Base-by-base conservation (phyloP, 2,888 invertebrate genomes). In the Scrobipalpa costella region DNA sequence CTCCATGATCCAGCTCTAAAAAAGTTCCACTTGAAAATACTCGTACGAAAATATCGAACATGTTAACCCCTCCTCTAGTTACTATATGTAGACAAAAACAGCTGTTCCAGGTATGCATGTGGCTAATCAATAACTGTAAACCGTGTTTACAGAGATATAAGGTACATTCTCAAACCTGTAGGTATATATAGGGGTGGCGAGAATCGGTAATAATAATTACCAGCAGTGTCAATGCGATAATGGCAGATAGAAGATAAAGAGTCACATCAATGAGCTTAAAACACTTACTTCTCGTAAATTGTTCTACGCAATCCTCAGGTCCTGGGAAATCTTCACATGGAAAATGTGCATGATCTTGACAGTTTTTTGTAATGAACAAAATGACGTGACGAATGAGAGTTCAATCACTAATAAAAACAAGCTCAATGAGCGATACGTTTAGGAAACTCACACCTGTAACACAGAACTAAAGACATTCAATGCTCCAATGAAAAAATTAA, bases 1-100 rank as follows among this genome's bases (percentile, higher is more conserved):
- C 72, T 89, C 90, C 90, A 90, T 89, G 21, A 34, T 66, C 77
- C 71, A 57, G 63, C 64, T 57, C 38, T 59, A 17, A 58, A 52
- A 61, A 21, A 66, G 1, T 3, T 1, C 17, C 11, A 7, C 2
- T 38, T 57, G n/a, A n/a, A n/a, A n/a, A n/a, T n/a, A n/a, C n/a
- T n/a, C 40, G 40, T 38, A 55, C 34, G 13, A 21, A 55, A 17
- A 27, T 8, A 13, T 13, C 33, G 27, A 27, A 9, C 33, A 1
- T 27, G 5, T 27, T 52, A 27, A 52, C 49, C 17, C 7, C 49
- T n/a, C 13, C 40, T 40, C 1, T 7, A 40, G 40, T 11, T n/a
- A 40, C n/a, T 13, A 40, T n/a, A 40, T 40, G 17, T 47, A 47
- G 47, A 47, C 47, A 47, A 47, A 47, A 47, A 47, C 47, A 47